Evolutionary conservation across 2,113 vertebrate species (phyloP).

Genomic region (Leucopsar rothschildi): DNA sequence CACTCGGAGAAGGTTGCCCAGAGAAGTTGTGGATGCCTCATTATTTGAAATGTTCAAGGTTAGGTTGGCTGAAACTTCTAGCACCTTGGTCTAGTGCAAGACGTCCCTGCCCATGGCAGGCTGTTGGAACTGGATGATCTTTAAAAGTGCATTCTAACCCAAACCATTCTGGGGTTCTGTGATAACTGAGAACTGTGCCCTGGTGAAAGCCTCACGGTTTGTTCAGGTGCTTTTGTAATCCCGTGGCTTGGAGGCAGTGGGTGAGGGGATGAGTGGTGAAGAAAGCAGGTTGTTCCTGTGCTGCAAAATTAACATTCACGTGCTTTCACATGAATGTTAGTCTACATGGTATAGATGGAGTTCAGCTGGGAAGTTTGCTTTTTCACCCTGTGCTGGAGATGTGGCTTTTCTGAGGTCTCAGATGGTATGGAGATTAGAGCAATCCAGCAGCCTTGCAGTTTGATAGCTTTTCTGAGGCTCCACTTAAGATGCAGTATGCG

Average conservation of each 20-base stretch:
- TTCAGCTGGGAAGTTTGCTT: not conserved
- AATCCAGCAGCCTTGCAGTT: slow-evolving; percentile 17
- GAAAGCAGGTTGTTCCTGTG: not conserved
- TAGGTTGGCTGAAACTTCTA: not conserved
- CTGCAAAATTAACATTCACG: not conserved
- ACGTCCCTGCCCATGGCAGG: not conserved
- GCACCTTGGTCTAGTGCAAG: not conserved
- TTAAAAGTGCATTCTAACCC: not conserved
- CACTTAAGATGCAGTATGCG: slow-evolving; percentile 60
- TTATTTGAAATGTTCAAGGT: not conserved
- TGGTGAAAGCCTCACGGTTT: not conserved
- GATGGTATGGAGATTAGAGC: slow-evolving; percentile 4
- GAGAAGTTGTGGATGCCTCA: not conserved
- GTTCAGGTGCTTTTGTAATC: not conserved
- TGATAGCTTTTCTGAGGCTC: slow-evolving; percentile 44
- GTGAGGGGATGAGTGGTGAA: not conserved
- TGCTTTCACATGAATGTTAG: not conserved
- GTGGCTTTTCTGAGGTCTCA: not conserved
- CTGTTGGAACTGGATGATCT: not conserved
- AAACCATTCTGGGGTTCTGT: not conserved
- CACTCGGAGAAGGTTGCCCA: not conserved
- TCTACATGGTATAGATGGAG: not conserved
- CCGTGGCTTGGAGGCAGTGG: not conserved
- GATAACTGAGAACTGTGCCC: not conserved
- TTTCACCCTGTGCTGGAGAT: not conserved